phyloP scores from a whole-genome alignment of 2,888 invertebrate genomes.

The Aleiodes leptofemur region DNA sequence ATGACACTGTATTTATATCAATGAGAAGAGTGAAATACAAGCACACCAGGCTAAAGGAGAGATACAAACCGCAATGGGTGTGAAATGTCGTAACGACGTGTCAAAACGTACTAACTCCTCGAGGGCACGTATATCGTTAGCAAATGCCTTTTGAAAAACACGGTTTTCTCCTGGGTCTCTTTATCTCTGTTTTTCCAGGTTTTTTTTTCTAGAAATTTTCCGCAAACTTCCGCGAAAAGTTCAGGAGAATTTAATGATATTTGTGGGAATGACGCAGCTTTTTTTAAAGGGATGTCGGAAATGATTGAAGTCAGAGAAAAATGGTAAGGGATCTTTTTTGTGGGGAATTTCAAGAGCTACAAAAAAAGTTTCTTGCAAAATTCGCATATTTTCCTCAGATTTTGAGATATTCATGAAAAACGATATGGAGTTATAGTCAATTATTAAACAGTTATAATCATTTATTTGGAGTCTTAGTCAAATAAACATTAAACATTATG shows the following conservation, averaged over 20 bases:
- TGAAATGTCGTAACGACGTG: constrained; percentile 74
- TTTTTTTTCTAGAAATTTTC: background rate
- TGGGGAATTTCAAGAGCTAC: too few relatives aligned
- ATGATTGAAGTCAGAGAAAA: background rate
- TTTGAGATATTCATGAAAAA: too few relatives aligned
- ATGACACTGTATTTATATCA: constrained; percentile 10
- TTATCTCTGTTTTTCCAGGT: background rate
- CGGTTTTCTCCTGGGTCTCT: too few relatives aligned
- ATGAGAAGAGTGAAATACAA: constrained; percentile 4
- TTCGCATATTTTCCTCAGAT: too few relatives aligned
- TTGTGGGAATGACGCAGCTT: background rate
- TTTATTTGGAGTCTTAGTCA: too few relatives aligned
- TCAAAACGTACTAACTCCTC: constrained; percentile 67
- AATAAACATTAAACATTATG: too few relatives aligned
- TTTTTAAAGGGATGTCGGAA: background rate
- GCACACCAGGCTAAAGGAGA: too few relatives aligned
- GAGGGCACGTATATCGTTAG: constrained; percentile 57
- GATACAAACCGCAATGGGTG: constrained; percentile 58
- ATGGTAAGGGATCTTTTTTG: constrained; percentile 4
- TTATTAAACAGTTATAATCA: too few relatives aligned
- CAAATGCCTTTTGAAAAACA: constrained; percentile 33
- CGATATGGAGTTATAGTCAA: constrained; percentile 13
- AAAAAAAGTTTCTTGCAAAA: too few relatives aligned
- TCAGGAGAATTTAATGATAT: background rate
- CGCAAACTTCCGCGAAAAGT: background rate